phyloP scores from a whole-genome alignment of 1,140 invertebrate species.

The Calephelis nemesis region DNA sequence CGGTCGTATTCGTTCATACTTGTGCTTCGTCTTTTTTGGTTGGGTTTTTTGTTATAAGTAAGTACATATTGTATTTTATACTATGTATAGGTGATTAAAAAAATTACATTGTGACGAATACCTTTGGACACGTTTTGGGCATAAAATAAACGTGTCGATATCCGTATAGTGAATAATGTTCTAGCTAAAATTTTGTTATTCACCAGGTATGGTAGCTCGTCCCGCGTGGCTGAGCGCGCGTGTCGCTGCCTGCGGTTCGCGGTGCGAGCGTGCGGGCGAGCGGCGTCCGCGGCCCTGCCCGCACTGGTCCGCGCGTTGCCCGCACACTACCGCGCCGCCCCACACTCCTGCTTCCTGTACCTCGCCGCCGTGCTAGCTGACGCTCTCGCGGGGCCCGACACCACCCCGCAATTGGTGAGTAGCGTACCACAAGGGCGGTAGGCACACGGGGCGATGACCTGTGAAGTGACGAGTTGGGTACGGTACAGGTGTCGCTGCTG shows the following conservation, averaged over 20 bases:
- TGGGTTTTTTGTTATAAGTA: too few relatives aligned
- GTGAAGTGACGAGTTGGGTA: background rate
- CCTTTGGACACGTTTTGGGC: too few relatives aligned
- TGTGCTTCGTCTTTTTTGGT: too few relatives aligned
- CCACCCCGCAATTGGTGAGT: background rate
- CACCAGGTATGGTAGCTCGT: slow-evolving; percentile 87
- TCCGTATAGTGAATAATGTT: too few relatives aligned
- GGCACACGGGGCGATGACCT: background rate
- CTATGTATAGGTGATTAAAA: too few relatives aligned
- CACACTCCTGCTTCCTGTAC: slow-evolving; percentile 97
- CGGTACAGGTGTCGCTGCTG: slow-evolving; percentile 90
- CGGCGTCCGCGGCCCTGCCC: slow-evolving; percentile 88
- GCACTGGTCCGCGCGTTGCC: slow-evolving; percentile 87
- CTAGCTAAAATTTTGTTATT: too few relatives aligned
- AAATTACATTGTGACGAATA: too few relatives aligned
- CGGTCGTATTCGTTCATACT: too few relatives aligned
- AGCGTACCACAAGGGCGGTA: background rate
- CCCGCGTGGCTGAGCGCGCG: slow-evolving; percentile 93
- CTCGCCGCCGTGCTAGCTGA: slow-evolving; percentile 94
- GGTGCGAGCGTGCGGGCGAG: slow-evolving; percentile 90
- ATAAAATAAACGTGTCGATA: too few relatives aligned
- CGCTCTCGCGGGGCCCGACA: slow-evolving; percentile 67
- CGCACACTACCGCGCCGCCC: slow-evolving; percentile 87
- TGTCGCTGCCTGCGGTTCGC: slow-evolving; percentile 95
- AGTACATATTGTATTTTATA: too few relatives aligned